Evolutionary conservation across 2,113 vertebrate species (phyloP).

Genomic region (Melanocharis versteri): DNA sequence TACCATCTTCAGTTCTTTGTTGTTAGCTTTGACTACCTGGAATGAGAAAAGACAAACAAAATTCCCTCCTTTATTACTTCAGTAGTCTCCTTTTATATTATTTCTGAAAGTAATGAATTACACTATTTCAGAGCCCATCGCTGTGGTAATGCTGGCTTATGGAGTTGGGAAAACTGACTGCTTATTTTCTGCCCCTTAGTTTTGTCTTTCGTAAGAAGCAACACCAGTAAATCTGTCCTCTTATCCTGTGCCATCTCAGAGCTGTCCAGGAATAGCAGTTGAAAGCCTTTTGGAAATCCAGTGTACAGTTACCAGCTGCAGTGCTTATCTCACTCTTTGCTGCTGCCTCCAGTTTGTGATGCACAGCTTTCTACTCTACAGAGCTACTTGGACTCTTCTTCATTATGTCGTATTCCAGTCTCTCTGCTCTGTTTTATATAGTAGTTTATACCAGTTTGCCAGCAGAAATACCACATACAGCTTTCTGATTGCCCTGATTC

Average conservation of each 20-base stretch:
- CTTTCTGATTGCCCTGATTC: background rate
- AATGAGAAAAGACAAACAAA: background rate
- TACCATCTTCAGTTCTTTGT: background rate
- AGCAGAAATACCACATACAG: background rate
- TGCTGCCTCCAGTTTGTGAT: background rate
- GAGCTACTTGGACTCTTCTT: background rate
- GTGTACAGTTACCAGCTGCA: background rate
- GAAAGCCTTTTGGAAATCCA: background rate
- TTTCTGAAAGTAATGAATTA: background rate
- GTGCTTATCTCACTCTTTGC: background rate
- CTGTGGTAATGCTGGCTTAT: background rate
- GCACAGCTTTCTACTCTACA: background rate
- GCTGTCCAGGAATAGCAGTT: background rate
- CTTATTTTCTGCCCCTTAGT: background rate
- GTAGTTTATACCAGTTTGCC: background rate
- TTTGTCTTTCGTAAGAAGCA: background rate
- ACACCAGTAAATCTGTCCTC: background rate
- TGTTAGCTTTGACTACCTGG: background rate
- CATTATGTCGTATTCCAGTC: background rate
- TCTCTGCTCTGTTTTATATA: background rate
- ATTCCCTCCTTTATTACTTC: background rate
- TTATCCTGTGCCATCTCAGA: background rate
- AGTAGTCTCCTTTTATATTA: background rate
- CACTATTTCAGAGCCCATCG: background rate
- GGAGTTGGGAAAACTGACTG: background rate